These are phyloP conservation scores for Drosophila lacteicornis DNA, from an alignment of 1,140 invertebrate species.

Conservation along the genomic window DNA sequence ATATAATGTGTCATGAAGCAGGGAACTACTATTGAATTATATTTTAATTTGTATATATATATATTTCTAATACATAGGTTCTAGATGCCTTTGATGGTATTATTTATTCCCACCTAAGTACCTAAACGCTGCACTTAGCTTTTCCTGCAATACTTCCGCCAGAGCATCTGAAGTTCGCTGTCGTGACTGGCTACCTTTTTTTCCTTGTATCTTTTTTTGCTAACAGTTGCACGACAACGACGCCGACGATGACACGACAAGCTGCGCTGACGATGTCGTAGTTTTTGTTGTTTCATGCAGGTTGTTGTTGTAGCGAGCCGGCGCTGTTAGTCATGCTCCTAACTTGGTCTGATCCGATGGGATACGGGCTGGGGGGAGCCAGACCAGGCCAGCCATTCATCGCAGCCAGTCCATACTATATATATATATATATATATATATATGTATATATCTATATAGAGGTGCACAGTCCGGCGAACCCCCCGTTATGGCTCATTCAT, in stretches of 20 bases:
- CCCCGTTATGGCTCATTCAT: conserved; percentile 23
- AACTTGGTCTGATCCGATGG: conserved; percentile 65
- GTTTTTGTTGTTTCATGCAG: conserved; percentile 37
- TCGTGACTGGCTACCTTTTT: conserved; percentile 3
- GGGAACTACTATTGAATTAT: not conserved
- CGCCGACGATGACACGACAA: conserved; percentile 72
- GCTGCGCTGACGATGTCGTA: conserved; percentile 63
- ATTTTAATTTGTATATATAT: too few relatives aligned
- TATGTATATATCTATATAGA: not conserved
- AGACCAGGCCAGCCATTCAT: conserved; percentile 60
- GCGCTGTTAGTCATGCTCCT: conserved; percentile 80
- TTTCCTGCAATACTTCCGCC: not conserved
- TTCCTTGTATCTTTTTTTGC: conserved; percentile 18
- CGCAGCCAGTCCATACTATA: conserved; percentile 48
- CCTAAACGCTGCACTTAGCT: not conserved
- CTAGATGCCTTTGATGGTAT: too few relatives aligned
- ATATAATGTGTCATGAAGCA: not conserved
- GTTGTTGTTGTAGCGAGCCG: conserved; percentile 67
- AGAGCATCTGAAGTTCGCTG: conserved; percentile 44
- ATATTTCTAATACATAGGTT: too few relatives aligned
- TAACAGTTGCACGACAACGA: conserved; percentile 67
- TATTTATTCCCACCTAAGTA: not conserved
- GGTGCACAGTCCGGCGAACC: conserved; percentile 12
- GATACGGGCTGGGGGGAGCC: conserved; percentile 7
- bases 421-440: not conserved